These are phyloP conservation scores for Amblyopsis rosae DNA, from an alignment of 2,113 vertebrate species.

Conservation along the genomic window DNA sequence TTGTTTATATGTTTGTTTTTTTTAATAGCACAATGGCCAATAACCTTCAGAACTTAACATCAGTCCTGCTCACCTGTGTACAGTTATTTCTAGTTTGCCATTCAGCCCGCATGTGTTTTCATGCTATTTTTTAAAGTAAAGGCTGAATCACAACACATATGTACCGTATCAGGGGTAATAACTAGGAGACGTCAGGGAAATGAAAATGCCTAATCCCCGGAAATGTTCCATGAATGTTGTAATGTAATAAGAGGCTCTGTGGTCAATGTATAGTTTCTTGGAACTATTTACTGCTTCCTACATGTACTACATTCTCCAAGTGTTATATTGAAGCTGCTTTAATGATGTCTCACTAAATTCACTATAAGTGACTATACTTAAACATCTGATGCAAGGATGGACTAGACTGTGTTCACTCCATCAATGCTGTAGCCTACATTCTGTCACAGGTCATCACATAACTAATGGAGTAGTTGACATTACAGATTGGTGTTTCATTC, in stretches of 20 bases:
- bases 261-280: no score
- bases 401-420: background rate
- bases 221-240: conserved; percentile 25
- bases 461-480: conserved; percentile 1
- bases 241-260: no score
- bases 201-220: conserved; percentile 40
- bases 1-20: background rate
- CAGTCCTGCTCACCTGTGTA: no score
- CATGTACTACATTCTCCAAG: no score
- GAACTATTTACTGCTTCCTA: no score
- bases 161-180: conserved; percentile 42
- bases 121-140: background rate
- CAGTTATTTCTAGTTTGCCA: no score
- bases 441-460: background rate
- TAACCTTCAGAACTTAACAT: background rate
- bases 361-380: background rate
- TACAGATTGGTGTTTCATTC: conserved; percentile 2
- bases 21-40: background rate
- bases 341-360: background rate
- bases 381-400: background rate
- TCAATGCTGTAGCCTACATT: background rate
- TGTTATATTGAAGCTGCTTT: background rate
- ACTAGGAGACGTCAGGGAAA: conserved; percentile 39
- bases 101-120: background rate
- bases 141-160: conserved; percentile 27